phyloP scores from a whole-genome alignment of 2,797 vertebrate species.

The Semaprochilodus insignis region DNA sequence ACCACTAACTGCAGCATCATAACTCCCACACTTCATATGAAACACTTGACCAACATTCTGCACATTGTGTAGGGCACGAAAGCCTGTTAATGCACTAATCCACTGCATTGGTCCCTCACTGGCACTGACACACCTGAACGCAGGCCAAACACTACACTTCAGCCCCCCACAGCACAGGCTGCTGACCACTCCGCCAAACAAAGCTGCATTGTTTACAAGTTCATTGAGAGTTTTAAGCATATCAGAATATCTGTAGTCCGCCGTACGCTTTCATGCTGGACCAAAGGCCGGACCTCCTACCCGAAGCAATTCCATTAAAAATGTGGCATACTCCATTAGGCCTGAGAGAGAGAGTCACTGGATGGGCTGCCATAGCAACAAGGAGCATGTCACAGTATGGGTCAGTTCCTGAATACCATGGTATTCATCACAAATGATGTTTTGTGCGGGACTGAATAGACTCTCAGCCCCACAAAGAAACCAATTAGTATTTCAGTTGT shows the following conservation, averaged over 20 bases:
- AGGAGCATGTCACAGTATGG: slow-evolving; percentile 55
- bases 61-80: background rate
- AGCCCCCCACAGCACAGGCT: background rate
- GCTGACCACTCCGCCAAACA: slow-evolving; percentile 26
- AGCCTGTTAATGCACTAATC: background rate
- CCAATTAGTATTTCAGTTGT: slow-evolving; percentile 54
- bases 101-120: background rate
- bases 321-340: slow-evolving; percentile 42
- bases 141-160: background rate
- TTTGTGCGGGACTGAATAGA: slow-evolving; percentile 54
- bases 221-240: slow-evolving; percentile 19
- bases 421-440: slow-evolving; percentile 59
- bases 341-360: slow-evolving; percentile 57
- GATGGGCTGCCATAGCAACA: slow-evolving; percentile 68
- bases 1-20: background rate
- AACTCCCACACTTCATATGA: background rate
- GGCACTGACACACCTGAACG: background rate
- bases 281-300: slow-evolving; percentile 50
- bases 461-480: slow-evolving; percentile 53
- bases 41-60: background rate
- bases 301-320: slow-evolving; percentile 57
- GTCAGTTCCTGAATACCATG: slow-evolving; percentile 62
- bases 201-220: slow-evolving; percentile 40
- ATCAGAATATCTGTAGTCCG: slow-evolving; percentile 16
- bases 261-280: slow-evolving; percentile 35